Conservation (phyloP, 2,113 vertebrate genomes). For the Pseudopodoces humilis region DNA sequence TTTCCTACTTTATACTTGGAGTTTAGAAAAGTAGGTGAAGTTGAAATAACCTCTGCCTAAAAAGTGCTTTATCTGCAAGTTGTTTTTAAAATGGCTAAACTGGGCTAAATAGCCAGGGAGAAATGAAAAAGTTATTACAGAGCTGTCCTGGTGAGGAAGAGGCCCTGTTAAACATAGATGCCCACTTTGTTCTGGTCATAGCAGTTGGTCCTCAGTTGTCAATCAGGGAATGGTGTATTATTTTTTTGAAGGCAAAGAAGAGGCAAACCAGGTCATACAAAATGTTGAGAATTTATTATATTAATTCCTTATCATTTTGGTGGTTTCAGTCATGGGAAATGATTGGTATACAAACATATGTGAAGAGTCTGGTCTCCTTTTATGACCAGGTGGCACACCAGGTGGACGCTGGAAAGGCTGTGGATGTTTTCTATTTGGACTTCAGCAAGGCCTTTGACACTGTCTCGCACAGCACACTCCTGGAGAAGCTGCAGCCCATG, state of each 20-base stretch:
- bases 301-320: background rate
- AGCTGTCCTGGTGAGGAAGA: background rate
- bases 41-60: background rate
- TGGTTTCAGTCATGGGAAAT: background rate
- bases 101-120: background rate
- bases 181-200: accelerated
- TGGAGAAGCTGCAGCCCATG: no score
- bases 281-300: background rate
- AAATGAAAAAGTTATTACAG: background rate
- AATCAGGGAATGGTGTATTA: background rate
- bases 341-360: background rate
- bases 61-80: background rate
- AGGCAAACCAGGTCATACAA: background rate
- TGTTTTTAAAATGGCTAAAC: background rate
- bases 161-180: accelerated
- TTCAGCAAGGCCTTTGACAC: no score
- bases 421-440: no score
- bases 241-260: background rate
- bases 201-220: accelerated
- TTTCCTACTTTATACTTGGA: background rate
- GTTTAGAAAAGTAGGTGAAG: background rate
- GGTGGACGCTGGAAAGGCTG: no score
- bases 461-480: no score
- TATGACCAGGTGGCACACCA: no score
- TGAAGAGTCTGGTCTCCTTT: background rate